Evolutionary conservation across 2,888 invertebrate genomes (phyloP), one percentile per base, ranked within the genome.

Genomic region (Fissipunctia ypsillon): DNA sequence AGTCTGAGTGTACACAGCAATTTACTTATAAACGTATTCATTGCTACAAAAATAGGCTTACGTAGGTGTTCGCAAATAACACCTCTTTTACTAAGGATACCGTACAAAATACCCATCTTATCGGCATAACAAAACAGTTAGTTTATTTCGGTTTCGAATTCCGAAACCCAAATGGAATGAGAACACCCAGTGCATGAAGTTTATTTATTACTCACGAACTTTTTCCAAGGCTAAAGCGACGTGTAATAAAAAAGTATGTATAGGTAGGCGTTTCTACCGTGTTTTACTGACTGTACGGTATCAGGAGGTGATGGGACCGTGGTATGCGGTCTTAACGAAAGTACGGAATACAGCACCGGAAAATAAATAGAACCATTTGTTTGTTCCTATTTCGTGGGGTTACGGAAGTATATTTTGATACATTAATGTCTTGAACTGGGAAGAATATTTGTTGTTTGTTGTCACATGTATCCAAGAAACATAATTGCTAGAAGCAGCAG

Each of bases 151-250:
- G 35, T 12, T 10, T 50, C 7, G 31, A 60, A 80, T 61, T 48
- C 60, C 25, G 22, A 45, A 59, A 69, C 14, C 65, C 68, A 69
- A 66, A 57, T n/a, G 67, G 9, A 78, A 71, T 65, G 48, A 52
- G 48, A 78, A 76, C 75, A 76, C 48, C 56, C 57, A 63, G 52
- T 70, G 73, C 9, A 77, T 81, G 76, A 84, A 81, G 35, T 84
- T 86, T 81, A 84, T 84, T 86, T 81, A 84, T 74, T 77, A 76
- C 73, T 74, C 73, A 77, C 69, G 78, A 78, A 81, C 35, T 73
- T 71, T 80, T 78, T 77, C 54, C 54, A 86, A 68, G 66, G 61
- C 38, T 70, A 48, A 72, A 75, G 28, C 61, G 41, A 56, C 57
- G 57, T 61, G 67, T 81, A 84, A 74, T 86, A 85, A 84, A 86